These are phyloP conservation scores for Parnassius smintheus DNA, from an alignment of 2,888 invertebrate genomes.

Conservation along the genomic window DNA sequence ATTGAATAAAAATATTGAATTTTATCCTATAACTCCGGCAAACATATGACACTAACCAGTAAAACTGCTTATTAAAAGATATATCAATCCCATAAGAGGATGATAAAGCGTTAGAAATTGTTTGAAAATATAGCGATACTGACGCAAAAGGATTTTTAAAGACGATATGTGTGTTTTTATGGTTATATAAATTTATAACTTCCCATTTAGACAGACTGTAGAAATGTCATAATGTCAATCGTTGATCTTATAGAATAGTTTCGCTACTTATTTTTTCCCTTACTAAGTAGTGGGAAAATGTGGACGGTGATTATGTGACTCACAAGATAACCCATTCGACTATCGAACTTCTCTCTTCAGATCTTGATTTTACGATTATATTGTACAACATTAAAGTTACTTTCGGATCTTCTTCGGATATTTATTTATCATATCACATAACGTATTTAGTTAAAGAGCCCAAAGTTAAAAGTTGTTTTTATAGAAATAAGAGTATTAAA, in stretches of 20 bases:
- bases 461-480: no score
- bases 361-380: no score
- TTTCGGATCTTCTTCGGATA: no score
- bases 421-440: no score
- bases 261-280: no score
- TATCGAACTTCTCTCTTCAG: no score
- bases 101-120: conserved; percentile 5
- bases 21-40: conserved; percentile 1
- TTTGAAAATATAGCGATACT: conserved; percentile 2
- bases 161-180: conserved; percentile 7
- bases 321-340: no score
- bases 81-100: conserved; percentile 16
- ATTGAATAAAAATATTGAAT: conserved; percentile 1
- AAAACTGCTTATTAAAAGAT: conserved; percentile 4
- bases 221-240: neutral
- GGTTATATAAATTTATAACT: conserved; percentile 7
- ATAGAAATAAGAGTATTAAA: no score
- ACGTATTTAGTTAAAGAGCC: no score
- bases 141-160: conserved; percentile 8
- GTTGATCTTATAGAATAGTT: conserved; percentile 2
- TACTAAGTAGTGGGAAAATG: no score
- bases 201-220: neutral
- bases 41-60: neutral
- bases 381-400: no score
- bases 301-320: no score